Evolutionary conservation across 2,888 invertebrate species (phyloP).

Genomic region (Pristionchus fissidentatus): DNA sequence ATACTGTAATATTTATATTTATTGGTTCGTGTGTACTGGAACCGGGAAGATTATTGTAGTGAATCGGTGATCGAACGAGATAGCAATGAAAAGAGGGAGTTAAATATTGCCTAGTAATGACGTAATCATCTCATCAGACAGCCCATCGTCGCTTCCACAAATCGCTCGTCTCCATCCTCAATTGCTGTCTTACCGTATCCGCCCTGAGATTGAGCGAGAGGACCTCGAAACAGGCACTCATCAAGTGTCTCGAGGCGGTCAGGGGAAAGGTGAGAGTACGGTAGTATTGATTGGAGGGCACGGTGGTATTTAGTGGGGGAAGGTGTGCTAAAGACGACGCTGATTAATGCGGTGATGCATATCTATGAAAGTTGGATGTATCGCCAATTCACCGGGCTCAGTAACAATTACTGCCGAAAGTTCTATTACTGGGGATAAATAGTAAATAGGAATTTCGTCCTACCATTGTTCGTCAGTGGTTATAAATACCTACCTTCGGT

Average conservation of each 20-base stretch:
- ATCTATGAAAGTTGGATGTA: too few species aligned
- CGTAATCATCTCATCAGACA: background rate
- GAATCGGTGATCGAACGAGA: background rate
- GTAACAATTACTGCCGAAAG: too few species aligned
- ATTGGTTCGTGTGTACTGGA: too few species aligned
- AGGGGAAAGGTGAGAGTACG: background rate
- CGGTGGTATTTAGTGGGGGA: background rate
- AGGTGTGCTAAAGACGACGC: too few species aligned
- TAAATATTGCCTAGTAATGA: background rate
- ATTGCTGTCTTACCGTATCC: background rate
- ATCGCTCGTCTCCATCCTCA: background rate
- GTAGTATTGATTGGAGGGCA: background rate
- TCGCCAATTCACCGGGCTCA: too few species aligned
- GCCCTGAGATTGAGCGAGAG: background rate
- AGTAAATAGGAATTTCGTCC: too few species aligned
- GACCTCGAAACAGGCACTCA: background rate
- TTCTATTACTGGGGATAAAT: too few species aligned
- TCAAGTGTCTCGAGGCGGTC: background rate
- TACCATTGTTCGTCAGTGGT: too few species aligned
- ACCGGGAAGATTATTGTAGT: too few species aligned
- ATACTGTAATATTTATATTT: too few species aligned
- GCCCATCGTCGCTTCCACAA: background rate
- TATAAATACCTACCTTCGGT: too few species aligned
- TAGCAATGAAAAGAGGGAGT: background rate
- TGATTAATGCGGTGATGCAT: too few species aligned